Conservation (phyloP, 2,888 invertebrate species). For the Celastrina argiolus region DNA sequence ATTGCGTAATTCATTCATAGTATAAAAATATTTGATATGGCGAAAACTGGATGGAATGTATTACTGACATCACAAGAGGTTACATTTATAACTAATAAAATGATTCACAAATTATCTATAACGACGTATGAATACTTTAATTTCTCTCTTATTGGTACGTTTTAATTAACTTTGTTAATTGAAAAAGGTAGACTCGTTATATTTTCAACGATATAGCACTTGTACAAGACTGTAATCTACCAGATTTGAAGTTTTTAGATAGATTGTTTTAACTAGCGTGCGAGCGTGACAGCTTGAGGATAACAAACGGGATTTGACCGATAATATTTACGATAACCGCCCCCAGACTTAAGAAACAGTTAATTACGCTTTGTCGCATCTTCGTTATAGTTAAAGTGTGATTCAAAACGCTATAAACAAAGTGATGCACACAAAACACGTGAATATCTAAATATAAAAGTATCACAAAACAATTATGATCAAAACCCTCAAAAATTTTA, state of each 20-base stretch:
- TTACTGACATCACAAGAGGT: conserved; percentile 36
- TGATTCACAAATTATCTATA: neutral
- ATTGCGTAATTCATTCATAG: conserved; percentile 36
- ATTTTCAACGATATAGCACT: no score
- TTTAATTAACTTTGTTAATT: neutral
- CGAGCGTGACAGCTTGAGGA: no score
- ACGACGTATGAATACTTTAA: neutral
- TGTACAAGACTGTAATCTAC: no score
- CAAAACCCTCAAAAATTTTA: neutral
- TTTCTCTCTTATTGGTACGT: neutral
- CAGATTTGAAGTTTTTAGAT: no score
- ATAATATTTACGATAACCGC: no score
- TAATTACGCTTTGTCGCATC: neutral
- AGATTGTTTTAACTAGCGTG: no score
- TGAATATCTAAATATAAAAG: conserved; percentile 24
- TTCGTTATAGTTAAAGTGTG: neutral
- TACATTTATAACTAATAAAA: conserved; percentile 21
- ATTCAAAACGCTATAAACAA: conserved; percentile 12
- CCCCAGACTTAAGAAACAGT: neutral
- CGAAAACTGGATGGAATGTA: conserved; percentile 55
- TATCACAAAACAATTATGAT: conserved; percentile 16
- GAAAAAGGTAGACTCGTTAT: neutral
- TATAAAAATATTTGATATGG: conserved; percentile 58
- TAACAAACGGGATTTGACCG: no score
- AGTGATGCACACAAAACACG: conserved; percentile 28